Percentiles rank a stretch among this genome's conserved stretches.
Conservation (phyloP, 1,140 invertebrate species). For the Teleopsis dalmanni region DNA sequence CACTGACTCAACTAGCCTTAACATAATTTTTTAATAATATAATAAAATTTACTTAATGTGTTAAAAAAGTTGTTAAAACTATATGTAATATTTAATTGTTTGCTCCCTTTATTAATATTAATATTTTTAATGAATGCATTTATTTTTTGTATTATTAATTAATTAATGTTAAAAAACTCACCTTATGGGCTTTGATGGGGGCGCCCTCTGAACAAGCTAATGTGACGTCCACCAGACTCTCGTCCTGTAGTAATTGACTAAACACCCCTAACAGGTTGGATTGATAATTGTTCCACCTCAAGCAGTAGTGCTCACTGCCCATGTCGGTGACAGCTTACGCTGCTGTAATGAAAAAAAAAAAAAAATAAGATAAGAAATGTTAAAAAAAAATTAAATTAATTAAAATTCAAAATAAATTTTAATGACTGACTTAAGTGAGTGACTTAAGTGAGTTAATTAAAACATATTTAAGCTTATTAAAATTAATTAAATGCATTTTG, state of each 20-base stretch:
- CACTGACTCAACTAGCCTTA: too few relatives aligned
- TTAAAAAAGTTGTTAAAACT: too few relatives aligned
- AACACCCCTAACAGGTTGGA: conserved; percentile 90
- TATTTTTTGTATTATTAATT: conserved; percentile 1
- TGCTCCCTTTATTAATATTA: neutral
- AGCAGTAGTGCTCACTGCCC: conserved; percentile 93
- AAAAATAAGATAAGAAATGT: conserved; percentile 4
- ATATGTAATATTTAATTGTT: too few relatives aligned
- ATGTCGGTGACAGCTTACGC: conserved; percentile 82
- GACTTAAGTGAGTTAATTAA: too few relatives aligned
- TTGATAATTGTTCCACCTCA: conserved; percentile 94
- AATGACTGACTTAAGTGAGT: too few relatives aligned
- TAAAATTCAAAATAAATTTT: too few relatives aligned
- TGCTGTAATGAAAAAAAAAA: conserved; percentile 50
- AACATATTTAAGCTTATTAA: too few relatives aligned
- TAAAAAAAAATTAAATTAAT: too few relatives aligned
- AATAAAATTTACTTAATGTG: neutral
- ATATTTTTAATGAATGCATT: neutral
- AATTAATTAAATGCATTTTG: too few relatives aligned
- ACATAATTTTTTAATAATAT: neutral
- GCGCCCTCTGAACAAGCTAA: conserved; percentile 88
- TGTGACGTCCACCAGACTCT: conserved; percentile 91
- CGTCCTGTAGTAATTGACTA: conserved; percentile 88
- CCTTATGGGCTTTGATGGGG: conserved; percentile 88
- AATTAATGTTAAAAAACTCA: conserved; percentile 25